phyloP scores from a whole-genome alignment of 2,888 invertebrate genomes.

The Thymelicus sylvestris region DNA sequence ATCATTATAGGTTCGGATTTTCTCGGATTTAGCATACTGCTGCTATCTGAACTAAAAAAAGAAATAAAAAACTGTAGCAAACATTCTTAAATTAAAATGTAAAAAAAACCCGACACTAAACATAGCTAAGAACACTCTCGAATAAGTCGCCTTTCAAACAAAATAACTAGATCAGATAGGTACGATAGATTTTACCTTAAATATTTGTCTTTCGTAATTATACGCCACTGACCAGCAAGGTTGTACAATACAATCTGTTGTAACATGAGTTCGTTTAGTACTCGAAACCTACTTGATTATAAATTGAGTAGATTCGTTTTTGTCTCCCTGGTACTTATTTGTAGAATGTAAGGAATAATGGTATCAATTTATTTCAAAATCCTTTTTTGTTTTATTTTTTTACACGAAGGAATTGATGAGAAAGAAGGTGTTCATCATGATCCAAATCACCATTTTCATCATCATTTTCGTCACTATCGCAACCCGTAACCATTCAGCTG shows the following conservation, averaged over 20 bases:
- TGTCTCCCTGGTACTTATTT: neutral
- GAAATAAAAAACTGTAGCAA: neutral
- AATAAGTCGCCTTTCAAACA: too few relatives aligned
- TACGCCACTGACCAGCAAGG: constrained; percentile 22
- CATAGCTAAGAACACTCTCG: too few relatives aligned
- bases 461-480: too few relatives aligned
- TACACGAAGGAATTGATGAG: too few relatives aligned
- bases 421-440: too few relatives aligned
- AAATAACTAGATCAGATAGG: too few relatives aligned
- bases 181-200: neutral
- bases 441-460: too few relatives aligned
- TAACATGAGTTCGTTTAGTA: constrained; percentile 13
- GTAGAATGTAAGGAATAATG: constrained; percentile 11
- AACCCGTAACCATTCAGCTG: too few relatives aligned
- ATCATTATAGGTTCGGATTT: constrained; percentile 64
- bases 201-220: neutral
- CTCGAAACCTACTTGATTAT: constrained; percentile 17
- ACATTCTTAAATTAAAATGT: too few relatives aligned
- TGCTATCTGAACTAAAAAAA: constrained; percentile 61
- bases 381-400: too few relatives aligned
- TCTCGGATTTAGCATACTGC: constrained; percentile 55
- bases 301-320: neutral
- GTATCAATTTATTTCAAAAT: constrained; percentile 6
- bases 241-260: constrained; percentile 21
- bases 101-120: too few relatives aligned